Evolutionary conservation across 2,113 vertebrate genomes (phyloP).

Genomic region (Loxodonta africana): DNA sequence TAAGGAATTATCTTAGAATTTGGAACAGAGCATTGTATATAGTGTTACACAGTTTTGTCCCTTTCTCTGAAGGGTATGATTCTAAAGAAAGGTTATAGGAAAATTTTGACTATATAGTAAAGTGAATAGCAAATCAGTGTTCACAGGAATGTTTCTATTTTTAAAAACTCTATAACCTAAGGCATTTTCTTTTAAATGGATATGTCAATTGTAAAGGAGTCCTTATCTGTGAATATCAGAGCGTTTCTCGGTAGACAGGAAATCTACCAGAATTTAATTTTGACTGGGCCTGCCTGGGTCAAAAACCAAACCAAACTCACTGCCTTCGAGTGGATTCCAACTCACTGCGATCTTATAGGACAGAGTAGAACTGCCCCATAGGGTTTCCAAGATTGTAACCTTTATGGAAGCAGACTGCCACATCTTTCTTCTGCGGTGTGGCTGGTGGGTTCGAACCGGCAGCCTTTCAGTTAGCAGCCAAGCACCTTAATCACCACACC

Average conservation of each 20-base stretch:
- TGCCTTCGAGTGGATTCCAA: too few relatives aligned
- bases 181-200: neutral
- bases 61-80: neutral
- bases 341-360: too few relatives aligned
- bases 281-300: neutral
- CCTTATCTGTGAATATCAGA: slow-evolving; percentile 8
- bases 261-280: slow-evolving; percentile 62
- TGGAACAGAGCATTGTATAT: neutral
- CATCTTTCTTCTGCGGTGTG: too few relatives aligned
- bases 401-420: too few relatives aligned
- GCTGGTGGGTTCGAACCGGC: too few relatives aligned
- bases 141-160: slow-evolving; percentile 16
- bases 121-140: slow-evolving; percentile 7
- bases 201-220: slow-evolving; percentile 28
- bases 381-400: too few relatives aligned
- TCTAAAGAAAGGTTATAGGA: neutral
- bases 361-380: too few relatives aligned
- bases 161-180: slow-evolving; percentile 40
- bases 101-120: neutral
- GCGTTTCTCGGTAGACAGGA: slow-evolving; percentile 58
- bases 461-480: too few relatives aligned
- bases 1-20: neutral
- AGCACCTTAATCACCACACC: too few relatives aligned
- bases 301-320: too few relatives aligned
- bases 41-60: neutral